phyloP scores from a whole-genome alignment of 2,888 invertebrate genomes.

The Ligdia adustata region DNA sequence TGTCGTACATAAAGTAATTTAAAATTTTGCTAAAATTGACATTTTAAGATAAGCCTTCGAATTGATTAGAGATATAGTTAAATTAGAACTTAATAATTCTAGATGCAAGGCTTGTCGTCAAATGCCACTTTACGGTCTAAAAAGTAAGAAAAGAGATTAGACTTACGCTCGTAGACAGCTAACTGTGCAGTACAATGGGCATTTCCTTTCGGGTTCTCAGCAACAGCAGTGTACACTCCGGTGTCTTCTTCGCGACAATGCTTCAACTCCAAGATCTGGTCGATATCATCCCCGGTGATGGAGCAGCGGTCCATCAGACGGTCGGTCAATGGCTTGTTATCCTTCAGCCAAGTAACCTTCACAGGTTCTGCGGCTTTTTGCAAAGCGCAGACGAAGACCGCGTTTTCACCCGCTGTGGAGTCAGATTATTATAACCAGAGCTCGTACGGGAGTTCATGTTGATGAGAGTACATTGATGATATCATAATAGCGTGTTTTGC shows the following conservation, averaged over 20 bases:
- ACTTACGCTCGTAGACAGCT: conserved; percentile 92
- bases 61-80: not conserved
- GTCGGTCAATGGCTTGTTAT: conserved; percentile 92
- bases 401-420: conserved; percentile 91
- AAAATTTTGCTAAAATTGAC: conserved; percentile 7
- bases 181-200: conserved; percentile 94
- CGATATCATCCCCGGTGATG: conserved; percentile 82
- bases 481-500: no score
- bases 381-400: conserved; percentile 91
- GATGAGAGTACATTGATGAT: conserved; percentile 10
- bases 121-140: conserved; percentile 17
- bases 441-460: conserved; percentile 55
- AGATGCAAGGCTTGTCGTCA: conserved; percentile 3
- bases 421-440: conserved; percentile 61
- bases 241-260: conserved; percentile 91
- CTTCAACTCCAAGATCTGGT: conserved; percentile 88
- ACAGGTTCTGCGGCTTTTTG: conserved; percentile 84
- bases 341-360: conserved; percentile 92
- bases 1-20: conserved; percentile 1
- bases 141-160: conserved; percentile 30
- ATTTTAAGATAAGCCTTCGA: conserved; percentile 1
- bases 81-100: not conserved
- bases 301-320: conserved; percentile 89
- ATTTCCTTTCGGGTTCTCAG: conserved; percentile 91
- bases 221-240: conserved; percentile 96